Evolutionary conservation across 2,797 vertebrate genomes (phyloP).

Genomic region (Tenualosa ilisha): DNA sequence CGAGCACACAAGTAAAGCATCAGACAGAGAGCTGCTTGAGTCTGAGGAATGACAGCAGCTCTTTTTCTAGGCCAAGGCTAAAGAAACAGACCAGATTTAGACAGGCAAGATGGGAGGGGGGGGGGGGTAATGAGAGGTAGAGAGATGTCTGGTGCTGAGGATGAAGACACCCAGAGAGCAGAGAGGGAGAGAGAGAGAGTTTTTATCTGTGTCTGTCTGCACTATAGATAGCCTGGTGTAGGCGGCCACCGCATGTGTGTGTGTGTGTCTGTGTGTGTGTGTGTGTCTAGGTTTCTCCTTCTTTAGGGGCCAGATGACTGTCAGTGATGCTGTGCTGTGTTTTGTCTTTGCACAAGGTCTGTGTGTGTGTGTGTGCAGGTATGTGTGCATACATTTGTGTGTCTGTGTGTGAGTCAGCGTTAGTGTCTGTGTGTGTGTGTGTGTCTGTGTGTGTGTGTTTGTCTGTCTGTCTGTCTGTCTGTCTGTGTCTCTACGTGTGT

Average conservation of each 20-base stretch:
- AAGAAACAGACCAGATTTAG: neutral
- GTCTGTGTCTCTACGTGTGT: neutral
- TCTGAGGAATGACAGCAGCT: neutral
- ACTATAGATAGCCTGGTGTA: slow-evolving; percentile 7
- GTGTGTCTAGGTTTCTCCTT: neutral
- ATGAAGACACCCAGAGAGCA: neutral
- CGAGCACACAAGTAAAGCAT: neutral
- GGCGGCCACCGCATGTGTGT: neutral
- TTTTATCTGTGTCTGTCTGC: slow-evolving; percentile 9
- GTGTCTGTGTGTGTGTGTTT: neutral
- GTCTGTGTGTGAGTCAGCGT: neutral
- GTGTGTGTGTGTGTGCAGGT: neutral
- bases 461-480: slow-evolving; percentile 11
- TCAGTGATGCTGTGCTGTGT: neutral
- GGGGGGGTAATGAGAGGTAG: neutral
- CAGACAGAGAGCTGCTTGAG: neutral
- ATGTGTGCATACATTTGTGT: neutral
- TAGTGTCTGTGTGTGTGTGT: neutral
- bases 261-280: no score
- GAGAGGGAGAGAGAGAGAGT: neutral
- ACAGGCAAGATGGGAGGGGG: neutral
- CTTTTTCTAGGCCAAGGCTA: neutral
- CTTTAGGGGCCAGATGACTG: neutral
- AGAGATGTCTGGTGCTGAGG: neutral
- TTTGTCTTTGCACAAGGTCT: neutral